Evolutionary conservation across 2,888 invertebrate species (phyloP), one percentile per base, ranked within the genome.

Genomic region (Pteria penguin): DNA sequence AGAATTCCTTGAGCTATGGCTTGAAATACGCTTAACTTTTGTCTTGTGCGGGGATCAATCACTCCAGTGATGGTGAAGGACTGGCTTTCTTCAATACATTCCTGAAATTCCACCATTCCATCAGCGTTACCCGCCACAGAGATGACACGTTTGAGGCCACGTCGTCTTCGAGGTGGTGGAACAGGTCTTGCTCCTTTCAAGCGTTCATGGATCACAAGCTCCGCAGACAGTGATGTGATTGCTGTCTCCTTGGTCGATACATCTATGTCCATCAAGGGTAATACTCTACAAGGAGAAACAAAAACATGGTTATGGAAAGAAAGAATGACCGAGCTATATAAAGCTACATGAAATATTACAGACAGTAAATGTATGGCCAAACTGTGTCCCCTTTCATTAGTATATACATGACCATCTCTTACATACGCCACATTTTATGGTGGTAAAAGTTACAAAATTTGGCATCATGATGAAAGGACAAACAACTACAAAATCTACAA

Each of bases 1-100:
- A 91, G 80, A 18, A 91, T 82, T 4, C 90, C 89, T 45, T 88
- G 86, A 0, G 82, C 79, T 58, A 91, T 82, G 11, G 92, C 91
- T 68, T 89, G 86, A 66, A 88, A 85, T 3, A 90, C 87, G 63
- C 87, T 89, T 54, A 91, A 80, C 58, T 85, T 82, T 57, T 88
- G 85, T 24, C 85, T 82, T 18, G 80, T 89, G 57, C 87, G 78
- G 2, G 91, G 91, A 57, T 91, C 90, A 29, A 90, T 78, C 4
- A 91, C 90, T 1, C 90, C 91, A 61, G 75, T 32, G 57, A 78
- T 89, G 61, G 86, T 83, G 70, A 90, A 90, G 1, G 83, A 84
- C 57, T 85, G 83, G 0, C 83, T 84, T 67, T 89, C 87, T 58
- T 81, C 78, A 2, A 63, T 54, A 45, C 67, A 29, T 26, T 78